Evolutionary conservation across 1,140 invertebrate species (phyloP), one percentile per base, ranked within the genome.

Genomic region (Gryon sp.): DNA sequence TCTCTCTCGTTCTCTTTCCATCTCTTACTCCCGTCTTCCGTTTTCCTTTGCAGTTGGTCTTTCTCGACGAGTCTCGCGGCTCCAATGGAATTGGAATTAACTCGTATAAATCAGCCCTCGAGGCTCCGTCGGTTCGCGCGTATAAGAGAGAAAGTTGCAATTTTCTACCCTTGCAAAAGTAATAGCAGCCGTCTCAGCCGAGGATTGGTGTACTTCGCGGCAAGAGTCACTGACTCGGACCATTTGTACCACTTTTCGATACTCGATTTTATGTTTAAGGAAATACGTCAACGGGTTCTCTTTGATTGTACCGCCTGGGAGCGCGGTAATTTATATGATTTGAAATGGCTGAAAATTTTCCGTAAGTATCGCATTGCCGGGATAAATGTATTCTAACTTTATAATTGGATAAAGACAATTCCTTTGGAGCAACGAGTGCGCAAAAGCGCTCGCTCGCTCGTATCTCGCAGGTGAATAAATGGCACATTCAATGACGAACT

Each of bases 71-170:
- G 74, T 85, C 84, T 80, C 83, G 82, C 83, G 82, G 86, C 86
- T 88, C 86, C 88, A 89, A 89, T 88, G 87, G 87, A 89, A 89
- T 89, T 88, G 88, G 87, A 89, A 88, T 88, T 88, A 89, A 88
- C 86, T 88, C 83, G 83, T 88, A 89, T 88, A 89, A 88, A 89
- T 88, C 87, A 89, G n/a, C 85, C 85, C 81, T 79, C 78, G 79
- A 81, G 81, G 79, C 83, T 85, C 83, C 79, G 81, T 72, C 66
- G 79, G 76, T 79, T 45, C 82, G 82, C 80, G 78, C 48, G 81
- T 79, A 78, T 48, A 53, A 38, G 59, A 73, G 70, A 77, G 75
- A 80, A 80, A 86, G 80, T 81, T 83, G 72, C 83, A 87, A 88
- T 85, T 86, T 87, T 85, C 84, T 83, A 85, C 82, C 78, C 77